Base-by-base conservation (phyloP, 2,888 invertebrate species). In the Cartodere bifasciata region DNA sequence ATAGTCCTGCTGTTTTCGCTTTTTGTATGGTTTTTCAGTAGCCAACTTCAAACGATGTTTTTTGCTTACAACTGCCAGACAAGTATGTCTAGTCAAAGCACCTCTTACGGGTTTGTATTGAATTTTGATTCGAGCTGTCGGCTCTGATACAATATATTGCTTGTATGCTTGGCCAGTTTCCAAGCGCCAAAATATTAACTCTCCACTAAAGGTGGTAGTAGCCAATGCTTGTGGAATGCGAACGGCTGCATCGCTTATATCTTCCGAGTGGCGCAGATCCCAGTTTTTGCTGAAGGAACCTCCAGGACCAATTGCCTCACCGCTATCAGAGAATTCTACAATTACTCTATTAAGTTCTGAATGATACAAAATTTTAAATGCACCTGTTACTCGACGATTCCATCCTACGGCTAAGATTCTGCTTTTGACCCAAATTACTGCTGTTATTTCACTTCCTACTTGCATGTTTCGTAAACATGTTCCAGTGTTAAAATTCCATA, bases 401-500 rank as follows among this genome's bases (percentile, higher is more conserved):
- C 84, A 85, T 1, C 86, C 85, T 36, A 78, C 72, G 3, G 79
- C 80, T 43, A 86, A 57, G 40, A 88, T 80, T 44, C 80, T 67
- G 23, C n/a, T n/a, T n/a, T n/a, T n/a, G n/a, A n/a, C n/a, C n/a
- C n/a, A n/a, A n/a, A n/a, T n/a, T n/a, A n/a, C n/a, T n/a, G n/a
- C n/a, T n/a, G n/a, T n/a, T n/a, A n/a, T n/a, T 20, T 20, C 7
- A 7, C n/a, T 58, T 39, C 70, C 71, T 12, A 76, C 72, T 15
- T 60, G 56, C 72, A 85, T 73, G 31, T 70, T 71, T 38, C 78
- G 62, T 37, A 84, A 53, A 45, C 83, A 82, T 4, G 70, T 67
- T 0, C 84, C 84, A 14, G 79, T 78, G 50, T 82, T 84, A 49
- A 85, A 86, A 56, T 85, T 82, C 88, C 88, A 88, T 16, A 85